Base-by-base conservation (phyloP, 2,113 vertebrate species). In the Microtus ochrogaster region DNA sequence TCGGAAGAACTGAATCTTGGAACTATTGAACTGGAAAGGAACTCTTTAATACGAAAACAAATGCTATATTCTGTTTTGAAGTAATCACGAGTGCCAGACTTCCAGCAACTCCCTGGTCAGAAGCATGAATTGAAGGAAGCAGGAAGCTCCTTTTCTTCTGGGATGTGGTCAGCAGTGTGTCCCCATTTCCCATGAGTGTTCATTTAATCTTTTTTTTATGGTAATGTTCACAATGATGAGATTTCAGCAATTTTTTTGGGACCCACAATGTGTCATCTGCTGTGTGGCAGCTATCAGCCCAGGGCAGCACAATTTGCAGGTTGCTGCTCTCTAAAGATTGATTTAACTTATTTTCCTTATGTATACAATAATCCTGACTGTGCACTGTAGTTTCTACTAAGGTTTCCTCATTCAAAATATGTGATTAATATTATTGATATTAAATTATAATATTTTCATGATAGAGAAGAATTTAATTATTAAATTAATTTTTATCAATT, bases 401-500 rank as follows among this genome's bases (percentile, higher is more conserved):
- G 52, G 14, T 73, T 84, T 78, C 52, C 16, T 82, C 73, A 7
- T 36, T 93, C 83, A 92, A 88, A 83, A 74, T 26, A 14, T 77
- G 49, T 36, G 19, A 70, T 74, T 33, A 7, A 58, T 58, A 58
- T 21, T 58, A 58, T 58, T 21, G 22, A 58, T 58, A 79, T 77
- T 89, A 89, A 82, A 78, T 94, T n/a, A 93, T 87, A 70, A 79
- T 87, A 88, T 85, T 81, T 77, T 6, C 8, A 68, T 87, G 10
- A 61, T 63, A 94, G 30, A 61, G 1, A 39, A 90, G 47, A 83
- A 47, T 72, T 83, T 14, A 33, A 90, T 79, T 33, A 92, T 21
- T 86, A 33, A 91, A 83, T 83, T 90, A 70, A 90, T 87, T 96
- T 89, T 41, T 41, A 63, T 90, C 41, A n/a, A 41, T 47, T 86